Conservation (phyloP, 2,113 vertebrate species). For the Lanius ludovicianus region DNA sequence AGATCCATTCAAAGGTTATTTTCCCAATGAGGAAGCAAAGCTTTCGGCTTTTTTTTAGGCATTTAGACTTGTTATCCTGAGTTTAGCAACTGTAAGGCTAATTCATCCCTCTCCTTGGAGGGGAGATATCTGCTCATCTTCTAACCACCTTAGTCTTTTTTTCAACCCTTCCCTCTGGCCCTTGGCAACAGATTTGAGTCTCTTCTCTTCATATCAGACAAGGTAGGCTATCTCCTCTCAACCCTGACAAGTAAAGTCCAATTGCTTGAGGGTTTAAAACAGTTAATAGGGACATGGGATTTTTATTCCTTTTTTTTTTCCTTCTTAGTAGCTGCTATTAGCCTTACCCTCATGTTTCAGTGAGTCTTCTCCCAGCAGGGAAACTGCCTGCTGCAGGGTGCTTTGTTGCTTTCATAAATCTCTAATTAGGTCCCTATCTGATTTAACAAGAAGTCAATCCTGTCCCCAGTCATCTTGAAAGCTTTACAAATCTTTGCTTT, state of each 20-base stretch:
- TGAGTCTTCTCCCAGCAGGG: conserved; percentile 54
- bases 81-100: conserved; percentile 37
- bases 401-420: conserved; percentile 63
- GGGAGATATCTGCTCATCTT: conserved; percentile 48
- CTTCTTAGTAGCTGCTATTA: conserved; percentile 49
- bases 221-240: conserved; percentile 6
- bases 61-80: conserved; percentile 31
- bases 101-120: conserved; percentile 28
- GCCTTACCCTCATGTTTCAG: conserved; percentile 47
- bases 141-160: neutral
- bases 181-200: conserved; percentile 24
- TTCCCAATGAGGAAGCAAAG: conserved; percentile 54
- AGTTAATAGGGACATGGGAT: neutral
- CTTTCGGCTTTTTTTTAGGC: neutral
- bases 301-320: neutral
- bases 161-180: conserved; percentile 10
- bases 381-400: conserved; percentile 50
- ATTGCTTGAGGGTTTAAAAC: conserved; percentile 32
- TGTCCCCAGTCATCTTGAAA: conserved; percentile 50
- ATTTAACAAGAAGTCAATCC: conserved; percentile 65
- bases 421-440: conserved; percentile 71
- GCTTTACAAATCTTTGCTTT: conserved; percentile 68
- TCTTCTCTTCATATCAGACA: neutral
- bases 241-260: neutral
- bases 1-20: conserved; percentile 56